A percentile compares a stretch with the other conserved stretches of the same genome.
Evolutionary conservation across 2,888 invertebrate species (phyloP).

Genomic region (Lasioglossum zephyrum): DNA sequence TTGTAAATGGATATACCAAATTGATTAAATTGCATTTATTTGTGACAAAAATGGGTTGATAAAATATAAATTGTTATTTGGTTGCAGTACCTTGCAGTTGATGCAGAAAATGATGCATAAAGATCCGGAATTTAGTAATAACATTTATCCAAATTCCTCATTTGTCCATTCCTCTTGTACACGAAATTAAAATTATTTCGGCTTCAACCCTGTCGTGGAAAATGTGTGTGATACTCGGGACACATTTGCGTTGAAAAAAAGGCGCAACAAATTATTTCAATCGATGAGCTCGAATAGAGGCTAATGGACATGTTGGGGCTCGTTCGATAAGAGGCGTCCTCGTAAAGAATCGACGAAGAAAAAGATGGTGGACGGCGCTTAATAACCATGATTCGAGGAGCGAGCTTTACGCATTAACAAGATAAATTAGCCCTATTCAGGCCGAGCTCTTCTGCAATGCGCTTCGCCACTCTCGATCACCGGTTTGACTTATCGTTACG

Average conservation of each 20-base stretch:
- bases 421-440: slow-evolving; percentile 73
- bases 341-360: neutral
- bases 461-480: slow-evolving; percentile 68
- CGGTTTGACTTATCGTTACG: slow-evolving; percentile 72
- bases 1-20: no score
- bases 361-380: slow-evolving; percentile 29
- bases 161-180: neutral
- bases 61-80: neutral
- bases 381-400: slow-evolving; percentile 62
- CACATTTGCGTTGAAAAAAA: slow-evolving; percentile 2
- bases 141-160: no score
- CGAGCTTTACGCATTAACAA: slow-evolving; percentile 36
- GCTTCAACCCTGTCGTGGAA: neutral
- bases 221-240: neutral
- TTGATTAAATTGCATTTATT: no score
- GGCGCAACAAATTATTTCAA: slow-evolving; percentile 33
- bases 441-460: slow-evolving; percentile 50
- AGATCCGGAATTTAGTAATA: no score
- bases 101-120: no score
- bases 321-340: slow-evolving; percentile 10
- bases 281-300: slow-evolving; percentile 28
- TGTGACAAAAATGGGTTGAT: neutral
- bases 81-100: no score
- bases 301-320: slow-evolving; percentile 3
- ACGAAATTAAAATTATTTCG: neutral